These are phyloP conservation scores for Anticlea derivata DNA, from an alignment of 2,888 invertebrate species.

Conservation along the genomic window DNA sequence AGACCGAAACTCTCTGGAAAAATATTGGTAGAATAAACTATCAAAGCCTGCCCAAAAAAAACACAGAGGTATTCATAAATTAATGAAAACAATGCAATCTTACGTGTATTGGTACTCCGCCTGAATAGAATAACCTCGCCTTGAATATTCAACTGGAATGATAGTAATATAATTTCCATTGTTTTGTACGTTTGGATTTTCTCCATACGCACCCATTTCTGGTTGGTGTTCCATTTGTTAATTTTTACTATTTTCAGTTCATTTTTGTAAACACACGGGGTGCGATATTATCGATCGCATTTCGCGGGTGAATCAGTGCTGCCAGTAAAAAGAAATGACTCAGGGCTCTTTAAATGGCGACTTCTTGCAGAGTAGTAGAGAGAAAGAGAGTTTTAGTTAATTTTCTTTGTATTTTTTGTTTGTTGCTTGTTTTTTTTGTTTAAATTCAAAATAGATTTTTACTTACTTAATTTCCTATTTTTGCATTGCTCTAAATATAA, in stretches of 20 bases:
- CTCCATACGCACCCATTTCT: conserved; percentile 78
- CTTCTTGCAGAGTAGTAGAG: no score
- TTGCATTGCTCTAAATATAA: no score
- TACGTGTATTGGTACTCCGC: conserved; percentile 85
- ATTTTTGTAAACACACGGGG: conserved; percentile 32
- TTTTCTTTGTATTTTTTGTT: no score
- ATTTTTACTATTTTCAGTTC: conserved; percentile 26
- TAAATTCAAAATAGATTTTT: no score
- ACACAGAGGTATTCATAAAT: background rate
- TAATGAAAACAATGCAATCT: conserved; percentile 31
- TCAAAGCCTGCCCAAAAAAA: background rate
- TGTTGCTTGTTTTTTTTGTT: no score
- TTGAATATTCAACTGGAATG: conserved; percentile 84
- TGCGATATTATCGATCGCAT: conserved; percentile 63
- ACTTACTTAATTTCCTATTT: no score
- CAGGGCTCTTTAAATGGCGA: no score
- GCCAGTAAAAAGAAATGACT: conserved; percentile 32
- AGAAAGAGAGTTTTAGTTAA: no score
- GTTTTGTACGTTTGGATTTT: conserved; percentile 76
- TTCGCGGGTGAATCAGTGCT: conserved; percentile 57
- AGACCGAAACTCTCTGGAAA: conserved; percentile 75
- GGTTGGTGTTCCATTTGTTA: conserved; percentile 73
- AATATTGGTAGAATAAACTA: background rate
- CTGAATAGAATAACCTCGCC: conserved; percentile 82
- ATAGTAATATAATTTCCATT: conserved; percentile 84